Conservation (phyloP, 2,113 vertebrate species). For the Hoplias malabaricus region DNA sequence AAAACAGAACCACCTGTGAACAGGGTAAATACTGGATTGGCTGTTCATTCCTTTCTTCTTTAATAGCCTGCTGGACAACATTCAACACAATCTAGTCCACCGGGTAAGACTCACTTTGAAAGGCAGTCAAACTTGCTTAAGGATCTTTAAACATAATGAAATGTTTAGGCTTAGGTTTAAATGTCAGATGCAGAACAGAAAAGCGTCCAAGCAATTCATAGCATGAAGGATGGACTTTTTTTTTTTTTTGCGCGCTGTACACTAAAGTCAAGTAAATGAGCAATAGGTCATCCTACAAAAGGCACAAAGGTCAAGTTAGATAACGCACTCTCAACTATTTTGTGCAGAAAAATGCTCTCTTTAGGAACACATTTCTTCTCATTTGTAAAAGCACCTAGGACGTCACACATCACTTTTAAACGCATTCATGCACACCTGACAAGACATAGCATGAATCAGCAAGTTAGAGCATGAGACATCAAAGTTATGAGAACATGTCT, state of each 20-base stretch:
- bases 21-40: not conserved
- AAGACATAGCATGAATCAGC: slow-evolving; percentile 2
- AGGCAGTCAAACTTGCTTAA: not conserved
- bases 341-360: not conserved
- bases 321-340: not conserved
- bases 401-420: not conserved
- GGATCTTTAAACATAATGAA: not conserved
- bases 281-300: not conserved
- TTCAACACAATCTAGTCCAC: not conserved
- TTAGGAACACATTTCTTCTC: not conserved
- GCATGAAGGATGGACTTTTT: not conserved
- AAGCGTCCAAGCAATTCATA: not conserved
- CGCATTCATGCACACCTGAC: not conserved
- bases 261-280: not conserved
- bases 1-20: not conserved
- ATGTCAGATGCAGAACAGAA: not conserved
- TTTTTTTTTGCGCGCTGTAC: too few relatives aligned
- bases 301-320: not conserved
- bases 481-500: not conserved
- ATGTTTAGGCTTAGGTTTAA: not conserved
- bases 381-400: not conserved
- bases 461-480: not conserved
- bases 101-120: not conserved
- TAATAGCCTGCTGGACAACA: not conserved
- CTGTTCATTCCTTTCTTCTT: not conserved